phyloP scores from a whole-genome alignment of 2,888 invertebrate species.

The Xestia c-nigrum region DNA sequence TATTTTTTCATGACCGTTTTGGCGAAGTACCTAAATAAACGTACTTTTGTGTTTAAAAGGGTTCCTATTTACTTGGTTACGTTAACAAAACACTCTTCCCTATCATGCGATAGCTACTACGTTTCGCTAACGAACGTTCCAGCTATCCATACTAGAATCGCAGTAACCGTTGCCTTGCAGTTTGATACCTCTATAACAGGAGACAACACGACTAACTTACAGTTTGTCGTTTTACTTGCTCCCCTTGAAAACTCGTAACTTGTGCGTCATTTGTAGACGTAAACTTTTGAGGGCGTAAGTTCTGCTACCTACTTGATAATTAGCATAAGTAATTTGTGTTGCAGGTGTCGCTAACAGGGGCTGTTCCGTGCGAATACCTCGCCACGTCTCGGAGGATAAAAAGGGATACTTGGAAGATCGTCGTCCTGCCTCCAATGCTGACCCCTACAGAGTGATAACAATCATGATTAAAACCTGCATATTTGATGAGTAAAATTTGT shows the following conservation, averaged over 20 bases:
- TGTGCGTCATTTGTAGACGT: not conserved
- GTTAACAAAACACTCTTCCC: not conserved
- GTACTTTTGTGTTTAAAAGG: not conserved
- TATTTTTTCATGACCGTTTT: conserved; percentile 17
- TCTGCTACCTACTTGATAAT: conserved; percentile 26
- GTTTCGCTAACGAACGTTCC: too few relatives aligned
- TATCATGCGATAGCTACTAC: not conserved
- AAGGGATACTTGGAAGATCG: conserved; percentile 95
- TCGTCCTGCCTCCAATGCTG: conserved; percentile 97
- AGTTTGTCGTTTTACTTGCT: conserved; percentile 12
- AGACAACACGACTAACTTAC: conserved; percentile 2
- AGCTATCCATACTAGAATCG: not conserved
- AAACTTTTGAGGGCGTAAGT: conserved; percentile 12
- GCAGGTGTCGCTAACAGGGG: conserved; percentile 97
- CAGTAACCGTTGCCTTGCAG: not conserved
- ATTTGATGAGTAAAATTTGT: conserved; percentile 92
- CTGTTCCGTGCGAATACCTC: conserved; percentile 97
- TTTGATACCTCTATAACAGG: conserved; percentile 5
- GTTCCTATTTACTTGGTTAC: conserved; percentile 4
- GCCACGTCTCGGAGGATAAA: conserved; percentile 97
- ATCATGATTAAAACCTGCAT: conserved; percentile 95
- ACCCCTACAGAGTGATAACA: conserved; percentile 96
- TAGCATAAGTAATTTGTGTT: conserved; percentile 37
- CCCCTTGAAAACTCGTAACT: not conserved
- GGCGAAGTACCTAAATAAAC: not conserved